Base-by-base conservation (phyloP, 2,113 vertebrate genomes). In the Ictalurus furcatus region DNA sequence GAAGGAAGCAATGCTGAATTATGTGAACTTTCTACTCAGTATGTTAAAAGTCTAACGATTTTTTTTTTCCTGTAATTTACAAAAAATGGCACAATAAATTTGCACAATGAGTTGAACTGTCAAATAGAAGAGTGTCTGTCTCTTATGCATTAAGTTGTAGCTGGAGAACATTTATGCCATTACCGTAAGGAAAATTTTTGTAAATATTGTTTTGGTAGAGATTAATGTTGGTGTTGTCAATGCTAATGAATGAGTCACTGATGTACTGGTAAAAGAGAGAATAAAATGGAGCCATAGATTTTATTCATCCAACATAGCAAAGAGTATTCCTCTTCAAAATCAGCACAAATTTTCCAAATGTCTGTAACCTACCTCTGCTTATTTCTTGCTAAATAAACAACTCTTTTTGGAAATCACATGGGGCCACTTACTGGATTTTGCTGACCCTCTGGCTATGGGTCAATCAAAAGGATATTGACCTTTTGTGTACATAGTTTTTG, bases 301-400 rank as follows among this genome's bases (percentile, higher is more conserved):
- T 76, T 63, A 44, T 86, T 63, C 48, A 44, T 65, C 12, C 28
- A 56, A 34, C 3, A 23, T 13, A 80, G 56, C 85, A 61, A 61
- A 63, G 8, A 19, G 7, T 79, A 76, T 11, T 6, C 13, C 28
- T 80, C 28, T 58, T 16, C 21, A n/a, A 63, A n/a, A 23, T 63
- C 7, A 19, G 0, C 8, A 28, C 19, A 48, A 54, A 52, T 25
- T 37, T 58, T n/a, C 9, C 9, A 65, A 28, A 78, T 23, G 52
- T 81, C 21, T 87, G 16, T 21, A 63, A 8, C 5, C 34, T 44
- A 65, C 5, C 8, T 79, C 4, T 81, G 48, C 37, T 83, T 63
- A 73, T 82, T 63, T 40, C 16, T 71, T 80, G 3, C 79, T 88
- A 59, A 88, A 83, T 83, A 88, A 71, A 88, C 79, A 88, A 19